phyloP scores from a whole-genome alignment of 2,113 vertebrate genomes.

The Calypte anna region DNA sequence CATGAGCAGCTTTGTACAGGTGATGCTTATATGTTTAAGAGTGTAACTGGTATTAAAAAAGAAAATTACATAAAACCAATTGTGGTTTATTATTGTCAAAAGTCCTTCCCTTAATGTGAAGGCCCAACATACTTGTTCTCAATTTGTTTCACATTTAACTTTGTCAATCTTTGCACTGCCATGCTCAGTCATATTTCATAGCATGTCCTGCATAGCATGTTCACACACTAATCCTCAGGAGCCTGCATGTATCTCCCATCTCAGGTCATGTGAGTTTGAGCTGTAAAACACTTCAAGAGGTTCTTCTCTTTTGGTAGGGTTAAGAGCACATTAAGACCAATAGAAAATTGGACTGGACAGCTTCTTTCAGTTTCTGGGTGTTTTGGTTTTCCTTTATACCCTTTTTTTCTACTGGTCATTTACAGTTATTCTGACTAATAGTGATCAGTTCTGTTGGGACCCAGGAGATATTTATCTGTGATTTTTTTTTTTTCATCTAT shows the following conservation, averaged over 20 bases:
- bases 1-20: neutral
- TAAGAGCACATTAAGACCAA: neutral
- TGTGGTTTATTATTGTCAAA: neutral
- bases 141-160: neutral
- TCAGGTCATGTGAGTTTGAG: neutral
- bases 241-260: neutral
- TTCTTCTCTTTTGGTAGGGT: neutral
- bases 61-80: neutral
- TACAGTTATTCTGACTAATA: neutral
- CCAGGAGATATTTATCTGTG: constrained; percentile 40
- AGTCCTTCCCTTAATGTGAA: neutral
- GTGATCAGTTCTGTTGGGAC: neutral
- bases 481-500: neutral
- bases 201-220: fast-evolving
- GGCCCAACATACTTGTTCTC: neutral
- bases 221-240: fast-evolving
- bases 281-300: neutral
- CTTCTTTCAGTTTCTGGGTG: neutral
- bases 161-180: neutral
- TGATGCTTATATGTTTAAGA: neutral
- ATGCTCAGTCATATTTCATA: neutral
- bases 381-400: neutral
- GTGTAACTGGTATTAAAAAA: neutral
- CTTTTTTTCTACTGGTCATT: neutral
- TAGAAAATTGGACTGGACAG: neutral